Conservation (phyloP, 2,113 vertebrate species). For the Lepidothrix coronata region DNA sequence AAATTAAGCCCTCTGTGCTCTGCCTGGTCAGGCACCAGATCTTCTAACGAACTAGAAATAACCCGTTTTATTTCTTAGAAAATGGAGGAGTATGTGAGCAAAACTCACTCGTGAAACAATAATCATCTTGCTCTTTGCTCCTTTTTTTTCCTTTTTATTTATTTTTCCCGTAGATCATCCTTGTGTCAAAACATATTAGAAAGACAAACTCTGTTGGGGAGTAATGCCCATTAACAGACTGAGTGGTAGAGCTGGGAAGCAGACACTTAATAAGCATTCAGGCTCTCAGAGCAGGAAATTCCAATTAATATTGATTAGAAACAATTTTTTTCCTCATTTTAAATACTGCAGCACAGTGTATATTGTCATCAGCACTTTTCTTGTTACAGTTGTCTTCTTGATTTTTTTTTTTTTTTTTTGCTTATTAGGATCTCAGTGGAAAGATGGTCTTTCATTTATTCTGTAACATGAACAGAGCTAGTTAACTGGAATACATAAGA, state of each 20-base stretch:
- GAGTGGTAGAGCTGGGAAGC: neutral
- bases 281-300: neutral
- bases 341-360: neutral
- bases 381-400: neutral
- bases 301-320: neutral
- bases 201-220: neutral
- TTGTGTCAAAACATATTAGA: neutral
- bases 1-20: neutral
- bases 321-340: neutral
- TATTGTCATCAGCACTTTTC: neutral
- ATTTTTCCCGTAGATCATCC: neutral
- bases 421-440: neutral
- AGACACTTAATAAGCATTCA: neutral
- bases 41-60: neutral
- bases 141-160: neutral
- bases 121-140: neutral
- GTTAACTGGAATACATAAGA: neutral
- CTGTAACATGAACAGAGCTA: neutral
- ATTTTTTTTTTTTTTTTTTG: neutral
- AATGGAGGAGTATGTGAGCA: neutral
- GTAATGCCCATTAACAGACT: neutral
- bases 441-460: neutral
- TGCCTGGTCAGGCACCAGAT: neutral
- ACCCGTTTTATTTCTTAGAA: neutral
- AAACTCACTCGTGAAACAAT: neutral